Conservation (phyloP, 1,140 invertebrate genomes). For the Mya arenaria region DNA sequence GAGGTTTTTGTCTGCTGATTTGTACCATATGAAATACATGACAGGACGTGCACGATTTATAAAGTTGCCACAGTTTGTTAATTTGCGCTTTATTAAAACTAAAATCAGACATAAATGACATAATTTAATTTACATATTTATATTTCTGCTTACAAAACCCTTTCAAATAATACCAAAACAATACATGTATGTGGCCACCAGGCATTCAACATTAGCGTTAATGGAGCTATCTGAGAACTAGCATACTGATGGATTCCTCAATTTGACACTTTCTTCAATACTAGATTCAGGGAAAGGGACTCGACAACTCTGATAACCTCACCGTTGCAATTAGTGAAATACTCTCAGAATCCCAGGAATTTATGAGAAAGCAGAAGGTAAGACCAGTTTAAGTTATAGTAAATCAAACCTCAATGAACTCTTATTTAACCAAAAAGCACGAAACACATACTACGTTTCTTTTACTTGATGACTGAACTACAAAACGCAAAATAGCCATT, state of each 20-base stretch:
- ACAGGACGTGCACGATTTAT: neutral
- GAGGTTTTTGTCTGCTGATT: neutral
- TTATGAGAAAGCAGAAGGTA: slow-evolving; percentile 38
- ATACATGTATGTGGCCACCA: too few relatives aligned
- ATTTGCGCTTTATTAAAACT: too few relatives aligned
- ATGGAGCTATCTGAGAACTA: neutral
- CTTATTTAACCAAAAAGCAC: neutral
- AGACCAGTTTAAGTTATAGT: too few relatives aligned
- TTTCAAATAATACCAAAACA: neutral
- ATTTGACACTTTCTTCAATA: neutral
- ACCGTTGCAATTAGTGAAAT: slow-evolving; percentile 27
- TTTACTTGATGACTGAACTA: too few relatives aligned
- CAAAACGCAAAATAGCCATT: too few relatives aligned
- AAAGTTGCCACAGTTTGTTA: too few relatives aligned
- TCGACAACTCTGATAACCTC: slow-evolving; percentile 1
- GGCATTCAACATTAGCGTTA: too few relatives aligned
- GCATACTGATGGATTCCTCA: neutral
- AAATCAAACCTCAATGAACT: neutral
- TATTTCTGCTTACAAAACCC: neutral
- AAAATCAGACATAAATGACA: too few relatives aligned
- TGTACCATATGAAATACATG: neutral
- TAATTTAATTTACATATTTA: too few relatives aligned
- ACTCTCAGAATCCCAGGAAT: slow-evolving; percentile 32
- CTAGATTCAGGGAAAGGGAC: neutral
- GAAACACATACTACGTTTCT: neutral